phyloP scores from a whole-genome alignment of 1,140 invertebrate genomes.

The Octopus bimaculoides region DNA sequence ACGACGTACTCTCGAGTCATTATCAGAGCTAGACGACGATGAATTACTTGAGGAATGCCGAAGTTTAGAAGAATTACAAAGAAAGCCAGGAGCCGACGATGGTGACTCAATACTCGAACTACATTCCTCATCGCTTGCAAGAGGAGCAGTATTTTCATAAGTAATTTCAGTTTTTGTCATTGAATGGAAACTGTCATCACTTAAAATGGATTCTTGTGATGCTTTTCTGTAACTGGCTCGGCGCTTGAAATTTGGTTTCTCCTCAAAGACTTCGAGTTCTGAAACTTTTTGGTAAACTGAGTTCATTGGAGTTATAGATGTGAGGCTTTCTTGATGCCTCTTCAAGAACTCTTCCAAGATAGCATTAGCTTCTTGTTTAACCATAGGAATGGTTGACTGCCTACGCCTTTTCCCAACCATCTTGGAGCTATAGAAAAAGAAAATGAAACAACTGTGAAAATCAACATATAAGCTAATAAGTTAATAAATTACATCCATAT shows the following conservation, averaged over 20 bases:
- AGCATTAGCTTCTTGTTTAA: not conserved
- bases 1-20: not conserved
- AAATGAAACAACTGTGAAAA: not conserved
- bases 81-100: not conserved
- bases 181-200: not conserved
- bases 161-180: not conserved
- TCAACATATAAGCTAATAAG: too few species aligned
- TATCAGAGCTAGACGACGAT: not conserved
- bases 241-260: not conserved
- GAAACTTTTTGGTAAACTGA: constrained; percentile 1
- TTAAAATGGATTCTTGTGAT: not conserved
- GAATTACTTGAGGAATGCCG: not conserved
- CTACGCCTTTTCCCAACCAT: not conserved
- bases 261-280: not conserved
- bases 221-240: not conserved
- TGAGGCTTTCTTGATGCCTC: not conserved
- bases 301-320: not conserved
- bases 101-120: not conserved
- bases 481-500: too few species aligned
- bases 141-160: not conserved
- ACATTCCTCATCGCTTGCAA: not conserved
- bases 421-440: not conserved
- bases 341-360: not conserved
- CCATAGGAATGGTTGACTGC: not conserved
- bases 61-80: not conserved